Percentiles rank a stretch among this genome's conserved stretches.
These are phyloP conservation scores for Phalacrocorax brasilianus DNA, from an alignment of 2,113 vertebrate species.

Conservation along the genomic window DNA sequence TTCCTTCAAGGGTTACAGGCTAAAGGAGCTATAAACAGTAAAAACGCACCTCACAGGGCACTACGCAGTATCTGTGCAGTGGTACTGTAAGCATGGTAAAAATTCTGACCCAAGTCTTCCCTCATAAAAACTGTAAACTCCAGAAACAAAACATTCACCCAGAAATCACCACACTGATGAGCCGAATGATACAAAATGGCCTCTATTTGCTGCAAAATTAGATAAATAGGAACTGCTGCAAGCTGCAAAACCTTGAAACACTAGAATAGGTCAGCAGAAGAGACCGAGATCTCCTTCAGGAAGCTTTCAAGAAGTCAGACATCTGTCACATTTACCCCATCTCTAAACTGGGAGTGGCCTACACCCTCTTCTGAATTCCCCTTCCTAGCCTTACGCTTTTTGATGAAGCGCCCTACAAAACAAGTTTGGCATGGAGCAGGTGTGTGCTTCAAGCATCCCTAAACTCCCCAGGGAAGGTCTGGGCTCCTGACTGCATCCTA, in stretches of 20 bases:
- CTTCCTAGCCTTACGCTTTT: not conserved
- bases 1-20: not conserved
- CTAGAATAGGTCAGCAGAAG: not conserved
- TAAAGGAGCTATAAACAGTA: not conserved
- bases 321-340: not conserved
- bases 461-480: not conserved
- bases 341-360: not conserved
- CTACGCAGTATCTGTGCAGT: not conserved
- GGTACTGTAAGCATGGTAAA: not conserved
- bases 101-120: not conserved
- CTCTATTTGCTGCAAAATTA: not conserved
- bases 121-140: not conserved
- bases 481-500: not conserved
- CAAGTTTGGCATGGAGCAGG: not conserved
- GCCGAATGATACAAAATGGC: not conserved
- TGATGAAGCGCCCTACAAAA: not conserved
- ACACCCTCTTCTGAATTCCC: not conserved
- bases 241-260: not conserved
- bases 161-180: not conserved
- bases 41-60: not conserved
- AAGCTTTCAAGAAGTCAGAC: not conserved
- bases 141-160: not conserved
- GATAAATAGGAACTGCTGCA: not conserved
- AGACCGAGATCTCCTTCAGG: not conserved
- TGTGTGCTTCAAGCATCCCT: not conserved